Evolutionary conservation across 2,888 invertebrate species (phyloP), one percentile per base, ranked within the genome.

Genomic region (Siphlonurus alternatus): DNA sequence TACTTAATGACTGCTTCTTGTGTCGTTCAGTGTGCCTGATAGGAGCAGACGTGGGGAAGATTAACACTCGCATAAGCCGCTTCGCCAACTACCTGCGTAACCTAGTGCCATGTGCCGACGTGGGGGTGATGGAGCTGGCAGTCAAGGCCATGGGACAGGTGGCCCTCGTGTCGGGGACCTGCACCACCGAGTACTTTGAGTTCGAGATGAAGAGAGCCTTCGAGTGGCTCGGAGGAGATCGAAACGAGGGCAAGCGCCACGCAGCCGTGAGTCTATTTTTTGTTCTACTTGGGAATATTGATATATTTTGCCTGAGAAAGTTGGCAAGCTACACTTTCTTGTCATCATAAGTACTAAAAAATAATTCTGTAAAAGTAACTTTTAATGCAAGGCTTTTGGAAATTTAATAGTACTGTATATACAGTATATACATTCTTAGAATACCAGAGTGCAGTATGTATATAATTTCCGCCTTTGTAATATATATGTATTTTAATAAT

Each of bases 101-200:
- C 75, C 77, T 95, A 56, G 78, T 96, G 65, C 93, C 95, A 1
- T 93, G 93, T 1, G 89, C 85, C 69, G 96, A 97, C 79, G 88
- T 89, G 0, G 87, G 88, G 19, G 93, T 97, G 0, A 95, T 97
- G 91, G 95, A 97, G 78, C 80, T 97, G 69, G 93, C 96, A 2
- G 95, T 97, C 1, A 91, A 93, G 73, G 96, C 97, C 2, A 87
- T 98, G 68, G 97, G 96, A 0, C 89, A 91, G 69, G 78, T 99
- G 63, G 96, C 96, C 1, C 82, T 93, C 23, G 87, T 89, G 20
- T 92, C 91, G 0, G 96, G 96, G 18, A 93, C 94, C 0, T 93
- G 93, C 74, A 89, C 96, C 25, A 92, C 94, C 0, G 95, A 96
- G 73, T 95, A 96, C 74, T 95, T 98, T n/a, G 96, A 97, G 72